Evolutionary conservation across 2,797 vertebrate genomes (phyloP), one percentile per base, ranked within the genome.

Genomic region (Calcarius lapponicus): DNA sequence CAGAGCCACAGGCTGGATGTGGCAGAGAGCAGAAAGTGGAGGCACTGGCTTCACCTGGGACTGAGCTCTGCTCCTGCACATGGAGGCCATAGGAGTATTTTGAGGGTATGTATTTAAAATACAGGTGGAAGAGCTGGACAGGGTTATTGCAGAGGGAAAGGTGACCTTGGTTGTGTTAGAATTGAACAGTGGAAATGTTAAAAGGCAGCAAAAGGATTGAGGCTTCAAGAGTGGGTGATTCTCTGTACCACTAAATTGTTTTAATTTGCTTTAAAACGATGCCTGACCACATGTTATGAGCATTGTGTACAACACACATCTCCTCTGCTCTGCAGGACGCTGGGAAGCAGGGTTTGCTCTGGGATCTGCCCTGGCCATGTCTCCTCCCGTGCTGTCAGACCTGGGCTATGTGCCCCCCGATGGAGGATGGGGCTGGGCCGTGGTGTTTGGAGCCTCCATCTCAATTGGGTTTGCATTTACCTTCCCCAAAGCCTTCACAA

Each of bases 401-500:
- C 67, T 96, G 94, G 96, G 57, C 71, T 92, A 92, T 25, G 93
- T 92, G 18, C 98, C 97, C 73, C 98, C 97, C 5, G 98, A 99
- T 4, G 98, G 98, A 0, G 98, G 98, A 51, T 98, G 98, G 98
- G 98, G 98, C 7, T 98, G 98, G 98, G 86, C 97, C 14, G 97
- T 99, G 69, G 98, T 98, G 31, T 84, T 98, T 0, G 98, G 98
- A 34, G 98, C 98, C 62, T 98, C 98, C 86, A 98, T 98, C 78
- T 97, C 98, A 3, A 97, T 98, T 26, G 98, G 98, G 31, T 98
- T 99, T 94, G 98, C 98, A 13, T 98, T 98, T 12, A 93, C 98
- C 42, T 98, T 98, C 5, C 98, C 98, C 36, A 99, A 99, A 97
- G 97, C 96, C 51, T 97, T 98, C 61, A 98, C 98, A 36, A 97